A percentile compares a stretch with the other conserved stretches of the same genome.
phyloP scores from a whole-genome alignment of 2,113 vertebrate species.

The Barbus barbus region DNA sequence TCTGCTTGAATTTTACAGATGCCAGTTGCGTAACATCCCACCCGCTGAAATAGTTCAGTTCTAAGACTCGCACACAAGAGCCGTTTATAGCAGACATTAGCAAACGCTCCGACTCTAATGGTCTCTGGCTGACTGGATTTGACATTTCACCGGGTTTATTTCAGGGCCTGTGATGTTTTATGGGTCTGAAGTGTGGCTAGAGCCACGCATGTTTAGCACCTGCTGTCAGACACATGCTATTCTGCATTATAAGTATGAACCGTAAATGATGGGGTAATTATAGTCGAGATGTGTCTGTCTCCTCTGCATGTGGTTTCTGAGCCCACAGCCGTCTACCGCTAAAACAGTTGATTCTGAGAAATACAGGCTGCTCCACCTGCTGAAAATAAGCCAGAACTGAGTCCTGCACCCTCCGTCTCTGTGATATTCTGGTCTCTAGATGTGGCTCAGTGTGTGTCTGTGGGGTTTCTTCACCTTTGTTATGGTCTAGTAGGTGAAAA shows the following conservation, averaged over 20 bases:
- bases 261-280: not conserved
- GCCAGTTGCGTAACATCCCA: not conserved
- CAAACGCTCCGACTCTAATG: too few species aligned
- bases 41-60: constrained; percentile 21
- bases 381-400: not conserved
- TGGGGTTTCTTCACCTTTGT: not conserved
- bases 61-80: not conserved
- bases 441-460: too few species aligned
- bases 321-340: not conserved
- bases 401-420: not conserved
- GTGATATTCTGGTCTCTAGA: not conserved
- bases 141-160: not conserved
- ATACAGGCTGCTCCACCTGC: not conserved
- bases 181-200: not conserved
- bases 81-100: too few species aligned
- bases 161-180: not conserved
- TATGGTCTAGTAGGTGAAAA: not conserved
- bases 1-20: constrained; percentile 18
- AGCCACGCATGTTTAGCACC: constrained; percentile 1
- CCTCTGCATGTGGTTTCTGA: constrained; percentile 20
- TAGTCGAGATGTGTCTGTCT: constrained; percentile 2
- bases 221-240: not conserved
- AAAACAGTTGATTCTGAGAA: constrained; percentile 30
- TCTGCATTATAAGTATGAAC: constrained; percentile 9
- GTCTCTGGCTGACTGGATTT: not conserved